phyloP scores from a whole-genome alignment of 2,113 vertebrate genomes.

The Cairina moschata region DNA sequence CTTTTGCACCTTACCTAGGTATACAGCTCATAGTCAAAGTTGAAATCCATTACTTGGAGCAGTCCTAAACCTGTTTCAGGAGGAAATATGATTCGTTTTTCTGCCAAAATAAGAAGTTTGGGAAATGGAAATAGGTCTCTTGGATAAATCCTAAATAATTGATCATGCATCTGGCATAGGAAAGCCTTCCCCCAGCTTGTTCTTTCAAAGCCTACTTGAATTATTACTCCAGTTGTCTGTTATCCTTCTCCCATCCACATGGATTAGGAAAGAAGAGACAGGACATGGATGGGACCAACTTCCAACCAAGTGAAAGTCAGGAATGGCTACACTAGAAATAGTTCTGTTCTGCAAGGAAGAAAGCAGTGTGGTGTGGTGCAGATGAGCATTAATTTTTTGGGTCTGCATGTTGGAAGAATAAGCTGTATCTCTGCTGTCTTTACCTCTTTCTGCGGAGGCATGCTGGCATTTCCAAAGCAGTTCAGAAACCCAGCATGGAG shows the following conservation, averaged over 20 bases:
- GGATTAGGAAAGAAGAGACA: background rate
- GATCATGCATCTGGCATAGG: background rate
- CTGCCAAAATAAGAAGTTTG: background rate
- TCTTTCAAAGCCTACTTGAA: background rate
- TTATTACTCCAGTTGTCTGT: background rate
- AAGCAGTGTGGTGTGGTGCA: fast-evolving
- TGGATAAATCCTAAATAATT: background rate
- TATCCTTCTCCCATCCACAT: fast-evolving
- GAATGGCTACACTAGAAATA: background rate
- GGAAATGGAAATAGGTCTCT: background rate
- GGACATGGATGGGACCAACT: background rate
- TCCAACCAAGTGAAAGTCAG: background rate
- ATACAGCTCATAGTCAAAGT: background rate
- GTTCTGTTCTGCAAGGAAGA: background rate
- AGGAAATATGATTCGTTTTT: background rate
- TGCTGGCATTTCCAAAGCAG: background rate
- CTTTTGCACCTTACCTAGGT: background rate
- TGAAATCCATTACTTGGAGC: background rate
- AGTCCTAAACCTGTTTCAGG: background rate
- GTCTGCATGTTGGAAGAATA: background rate
- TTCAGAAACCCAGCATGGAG: background rate
- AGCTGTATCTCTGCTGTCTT: background rate
- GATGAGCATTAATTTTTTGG: background rate
- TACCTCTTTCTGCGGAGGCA: background rate
- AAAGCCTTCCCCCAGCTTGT: background rate